phyloP scores from a whole-genome alignment of 2,113 vertebrate genomes.

The Calyptomena viridis region DNA sequence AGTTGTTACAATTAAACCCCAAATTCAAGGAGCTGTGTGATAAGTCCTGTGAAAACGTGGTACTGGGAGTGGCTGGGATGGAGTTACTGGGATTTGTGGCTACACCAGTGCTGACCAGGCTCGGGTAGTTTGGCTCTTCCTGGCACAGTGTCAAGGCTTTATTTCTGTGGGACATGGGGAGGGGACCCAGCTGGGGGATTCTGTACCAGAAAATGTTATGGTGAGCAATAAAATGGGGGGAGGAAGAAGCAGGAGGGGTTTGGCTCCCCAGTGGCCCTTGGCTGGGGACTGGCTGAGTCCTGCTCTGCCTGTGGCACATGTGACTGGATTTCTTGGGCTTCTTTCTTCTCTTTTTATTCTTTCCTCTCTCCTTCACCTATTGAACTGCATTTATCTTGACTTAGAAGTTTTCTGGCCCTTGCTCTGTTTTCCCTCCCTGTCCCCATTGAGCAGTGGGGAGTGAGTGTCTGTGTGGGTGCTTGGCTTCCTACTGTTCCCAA shows the following conservation, averaged over 20 bases:
- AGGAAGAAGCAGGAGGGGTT: not conserved
- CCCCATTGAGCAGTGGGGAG: not conserved
- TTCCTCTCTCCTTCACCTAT: not conserved
- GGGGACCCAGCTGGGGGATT: not conserved
- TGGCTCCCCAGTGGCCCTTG: not conserved
- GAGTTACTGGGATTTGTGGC: not conserved
- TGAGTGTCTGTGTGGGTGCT: not conserved
- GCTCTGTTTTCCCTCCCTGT: not conserved
- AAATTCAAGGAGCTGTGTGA: not conserved
- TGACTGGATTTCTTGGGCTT: not conserved
- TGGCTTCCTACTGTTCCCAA: not conserved
- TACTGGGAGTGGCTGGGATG: not conserved
- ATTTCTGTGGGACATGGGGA: not conserved
- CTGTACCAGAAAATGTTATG: not conserved
- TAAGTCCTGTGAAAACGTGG: not conserved
- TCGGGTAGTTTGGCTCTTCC: not conserved
- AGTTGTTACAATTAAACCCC: not conserved
- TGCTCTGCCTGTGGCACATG: not conserved
- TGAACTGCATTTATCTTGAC: not conserved
- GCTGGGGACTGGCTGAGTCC: not conserved
- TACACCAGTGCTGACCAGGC: not conserved
- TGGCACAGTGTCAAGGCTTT: not conserved
- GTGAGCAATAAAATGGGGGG: not conserved
- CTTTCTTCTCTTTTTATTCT: not conserved
- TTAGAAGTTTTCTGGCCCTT: not conserved